Percentiles rank a stretch among this genome's conserved stretches.
Conservation (phyloP, 1,140 invertebrate genomes). For the Drosophila eugracilis region DNA sequence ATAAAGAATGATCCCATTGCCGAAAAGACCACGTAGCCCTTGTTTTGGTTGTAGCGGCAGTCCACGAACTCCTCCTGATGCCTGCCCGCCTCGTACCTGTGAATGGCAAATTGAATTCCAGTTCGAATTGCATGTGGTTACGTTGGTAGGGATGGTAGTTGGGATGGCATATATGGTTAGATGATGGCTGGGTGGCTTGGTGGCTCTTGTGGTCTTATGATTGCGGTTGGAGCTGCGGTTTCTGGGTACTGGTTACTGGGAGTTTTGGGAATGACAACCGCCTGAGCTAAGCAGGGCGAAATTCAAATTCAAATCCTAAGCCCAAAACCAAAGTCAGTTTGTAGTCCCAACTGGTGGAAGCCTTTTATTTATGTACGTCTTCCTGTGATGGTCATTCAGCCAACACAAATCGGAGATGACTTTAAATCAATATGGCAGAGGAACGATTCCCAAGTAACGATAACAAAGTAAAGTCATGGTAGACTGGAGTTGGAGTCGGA, state of each 20-base stretch:
- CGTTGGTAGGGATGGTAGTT: background rate
- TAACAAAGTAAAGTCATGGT: background rate
- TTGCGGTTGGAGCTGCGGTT: slow-evolving; percentile 24
- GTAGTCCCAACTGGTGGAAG: slow-evolving; percentile 20
- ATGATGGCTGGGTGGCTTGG: background rate
- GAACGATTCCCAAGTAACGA: background rate
- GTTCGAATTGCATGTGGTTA: slow-evolving; percentile 35
- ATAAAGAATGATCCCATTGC: slow-evolving; percentile 97
- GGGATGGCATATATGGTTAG: background rate
- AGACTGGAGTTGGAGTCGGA: too few relatives aligned
- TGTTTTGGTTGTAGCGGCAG: slow-evolving; percentile 92
- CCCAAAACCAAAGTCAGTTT: slow-evolving; percentile 8
- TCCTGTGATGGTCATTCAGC: slow-evolving; percentile 18
- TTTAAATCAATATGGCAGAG: slow-evolving; percentile 34
- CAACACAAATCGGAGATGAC: slow-evolving; percentile 33
- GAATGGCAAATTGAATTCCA: slow-evolving; percentile 46
- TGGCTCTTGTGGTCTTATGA: slow-evolving; percentile 25
- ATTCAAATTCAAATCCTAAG: slow-evolving; percentile 31
- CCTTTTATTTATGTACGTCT: slow-evolving; percentile 37
- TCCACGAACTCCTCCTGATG: slow-evolving; percentile 86
- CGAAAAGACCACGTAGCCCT: slow-evolving; percentile 93
- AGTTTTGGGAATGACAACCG: slow-evolving; percentile 31
- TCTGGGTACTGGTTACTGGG: slow-evolving; percentile 14
- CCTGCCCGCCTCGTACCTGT: slow-evolving; percentile 88
- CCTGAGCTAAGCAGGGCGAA: slow-evolving; percentile 29